phyloP scores from a whole-genome alignment of 2,797 vertebrate genomes.

The Danio kyathit region DNA sequence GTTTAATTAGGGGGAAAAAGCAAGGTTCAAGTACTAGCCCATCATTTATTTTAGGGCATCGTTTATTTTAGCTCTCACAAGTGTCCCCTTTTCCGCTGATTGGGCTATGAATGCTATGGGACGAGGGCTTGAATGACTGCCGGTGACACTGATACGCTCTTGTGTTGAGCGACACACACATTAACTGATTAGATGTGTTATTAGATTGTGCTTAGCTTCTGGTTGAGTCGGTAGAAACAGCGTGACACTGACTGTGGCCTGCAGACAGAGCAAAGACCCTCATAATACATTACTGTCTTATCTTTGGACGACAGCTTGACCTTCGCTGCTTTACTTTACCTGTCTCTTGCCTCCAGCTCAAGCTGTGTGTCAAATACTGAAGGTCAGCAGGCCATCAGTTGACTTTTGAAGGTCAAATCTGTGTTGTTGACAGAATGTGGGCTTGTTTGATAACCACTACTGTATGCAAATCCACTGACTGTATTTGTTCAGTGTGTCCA shows the following conservation, averaged over 20 bases:
- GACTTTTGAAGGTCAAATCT: constrained; percentile 69
- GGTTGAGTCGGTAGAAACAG: constrained; percentile 33
- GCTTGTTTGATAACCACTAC: not conserved
- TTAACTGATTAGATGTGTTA: constrained; percentile 37
- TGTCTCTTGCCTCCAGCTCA: constrained; percentile 37
- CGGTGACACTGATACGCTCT: constrained; percentile 4
- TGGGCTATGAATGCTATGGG: not conserved
- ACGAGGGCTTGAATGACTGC: not conserved
- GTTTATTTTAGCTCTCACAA: not conserved
- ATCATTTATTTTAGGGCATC: too few relatives aligned
- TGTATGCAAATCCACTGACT: not conserved
- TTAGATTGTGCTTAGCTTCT: constrained; percentile 35
- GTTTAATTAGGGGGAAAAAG: too few relatives aligned
- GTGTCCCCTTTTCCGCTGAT: not conserved
- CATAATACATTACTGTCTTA: constrained; percentile 37
- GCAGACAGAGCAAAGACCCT: constrained; percentile 37
- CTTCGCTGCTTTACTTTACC: constrained; percentile 17
- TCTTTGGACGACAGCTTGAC: constrained; percentile 57
- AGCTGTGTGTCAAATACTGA: constrained; percentile 42
- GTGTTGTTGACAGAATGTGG: not conserved
- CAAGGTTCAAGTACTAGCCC: too few relatives aligned
- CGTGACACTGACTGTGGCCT: constrained; percentile 33
- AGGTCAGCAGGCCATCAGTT: constrained; percentile 45
- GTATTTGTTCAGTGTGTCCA: not conserved
- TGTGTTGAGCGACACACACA: constrained; percentile 32